Base-by-base conservation (phyloP, 1,140 invertebrate genomes). In the Zaprionus capensis region DNA sequence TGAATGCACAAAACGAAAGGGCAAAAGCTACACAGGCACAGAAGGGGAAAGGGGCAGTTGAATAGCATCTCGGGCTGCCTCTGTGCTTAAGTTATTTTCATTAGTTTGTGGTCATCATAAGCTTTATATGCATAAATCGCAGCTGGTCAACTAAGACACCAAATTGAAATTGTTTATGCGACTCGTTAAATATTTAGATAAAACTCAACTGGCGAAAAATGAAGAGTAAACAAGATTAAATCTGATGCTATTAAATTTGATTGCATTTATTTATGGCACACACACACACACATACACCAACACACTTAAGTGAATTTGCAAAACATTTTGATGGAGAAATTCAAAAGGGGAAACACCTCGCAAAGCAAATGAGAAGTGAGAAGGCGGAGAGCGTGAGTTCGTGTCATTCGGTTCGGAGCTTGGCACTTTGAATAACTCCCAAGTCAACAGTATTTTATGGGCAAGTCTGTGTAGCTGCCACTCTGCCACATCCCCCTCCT, bases 1-100 rank as follows among this genome's bases (percentile, higher is more conserved):
- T 82, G 76, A 86, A 85, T 85, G 78, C 22, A 53, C 51, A n/a
- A 15, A 68, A 67, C 20, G 46, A 67, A 78, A 57, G 62, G 36
- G 36, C 61, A 69, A 46, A 46, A 9, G 41, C 41, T 46, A 4
- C 41, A 17, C n/a, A 44, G 6, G 31, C 9, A 11, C 7, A 6
- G 41, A 44, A 7, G n/a, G 41, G n/a, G 41, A 7, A 44, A 20
- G 17, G 5, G 22, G 24, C 22, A 20, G 22, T 31, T 31, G 28
- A 24, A 38, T 3, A n/a, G 24, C 36, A 22, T 26, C 24, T 28
- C 7, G 15, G 15, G 6, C 31, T 67, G 53, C 6, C 4, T 11
- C 34, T 36, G 22, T 36, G 34, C 31, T 67, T 66, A 12, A 59
- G 38, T 20, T 62, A 38, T 31, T 70, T 36, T 49, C n/a, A 59